Evolutionary conservation across 2,113 vertebrate genomes (phyloP), one percentile per base, ranked within the genome.

Genomic region (Formicarius rufipectus): DNA sequence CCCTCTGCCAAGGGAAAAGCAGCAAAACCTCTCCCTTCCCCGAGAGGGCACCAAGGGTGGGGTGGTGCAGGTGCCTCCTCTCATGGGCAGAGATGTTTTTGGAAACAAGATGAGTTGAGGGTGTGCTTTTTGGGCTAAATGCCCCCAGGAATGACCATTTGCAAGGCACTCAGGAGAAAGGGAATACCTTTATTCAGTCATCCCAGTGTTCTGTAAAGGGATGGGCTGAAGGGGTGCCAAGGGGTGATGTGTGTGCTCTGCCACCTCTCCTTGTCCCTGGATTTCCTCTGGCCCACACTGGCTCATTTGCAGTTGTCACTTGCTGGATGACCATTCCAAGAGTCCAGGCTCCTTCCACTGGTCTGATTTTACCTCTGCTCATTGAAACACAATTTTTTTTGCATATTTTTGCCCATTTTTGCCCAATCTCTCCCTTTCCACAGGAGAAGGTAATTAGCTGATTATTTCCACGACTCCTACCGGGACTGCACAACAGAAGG

Each of bases 31-130:
- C 56, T 23, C 13, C 28, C 35, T 52, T 30, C 24, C 3, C 7
- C 2, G 22, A 19, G 42, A 18, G 30, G 31, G 49, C 45, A 39
- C 9, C 2, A 0, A n/a, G 74, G 39, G 19, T 1, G 18, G 8
- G 40, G 16, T 23, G 47, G 8, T 6, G 39, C n/a, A 14, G 31
- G 12, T 3, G 2, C 24, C 16, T 58, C 17, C 66, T 39, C n/a
- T n/a, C n/a, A n/a, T n/a, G n/a, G n/a, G 6, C 1, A 37, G 23
- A 25, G 58, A 59, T 10, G 58, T 10, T 59, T 40, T 50, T 31
- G 73, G 58, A 23, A 64, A 31, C 7, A 21, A 68, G 42, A 10
- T 0, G 4, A 35, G 42, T 30, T 31, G 47, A 44, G 76, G 31
- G 18, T 42, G 25, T 2, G 19, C 42, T 27, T 25, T 73, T 42